phyloP scores from a whole-genome alignment of 2,113 vertebrate species.

The Eonycteris spelaea region DNA sequence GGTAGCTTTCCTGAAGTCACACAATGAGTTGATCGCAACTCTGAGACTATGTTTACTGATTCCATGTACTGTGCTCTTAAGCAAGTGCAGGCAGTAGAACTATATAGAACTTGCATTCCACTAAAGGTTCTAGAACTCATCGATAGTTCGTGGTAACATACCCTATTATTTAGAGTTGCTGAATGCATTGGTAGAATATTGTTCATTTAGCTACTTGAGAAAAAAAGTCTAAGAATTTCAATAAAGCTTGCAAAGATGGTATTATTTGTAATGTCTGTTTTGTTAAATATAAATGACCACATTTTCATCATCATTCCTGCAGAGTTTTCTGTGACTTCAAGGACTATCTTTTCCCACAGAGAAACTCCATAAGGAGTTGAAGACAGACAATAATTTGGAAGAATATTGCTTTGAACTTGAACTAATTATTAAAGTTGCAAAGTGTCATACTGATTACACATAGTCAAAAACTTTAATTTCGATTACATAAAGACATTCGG shows the following conservation, averaged over 20 bases:
- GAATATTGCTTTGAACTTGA: conserved; percentile 44
- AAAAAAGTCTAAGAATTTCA: background rate
- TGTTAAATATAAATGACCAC: conserved; percentile 46
- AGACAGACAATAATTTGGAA: conserved; percentile 5
- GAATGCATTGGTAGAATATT: background rate
- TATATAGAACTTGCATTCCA: background rate
- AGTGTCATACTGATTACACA: conserved; percentile 53
- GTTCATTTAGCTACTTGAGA: background rate
- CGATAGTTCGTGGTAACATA: background rate
- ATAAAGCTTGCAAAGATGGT: background rate
- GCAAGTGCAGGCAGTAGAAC: background rate
- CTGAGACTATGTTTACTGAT: background rate
- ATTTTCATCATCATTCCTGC: conserved; percentile 33
- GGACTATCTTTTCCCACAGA: conserved; percentile 5
- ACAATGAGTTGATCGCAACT: background rate
- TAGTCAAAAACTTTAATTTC: conserved; percentile 25
- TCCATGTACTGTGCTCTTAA: background rate
- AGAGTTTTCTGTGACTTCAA: conserved; percentile 22
- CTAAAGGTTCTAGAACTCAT: background rate
- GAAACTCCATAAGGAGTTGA: conserved; percentile 21
- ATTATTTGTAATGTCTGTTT: conserved; percentile 3
- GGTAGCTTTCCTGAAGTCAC: background rate
- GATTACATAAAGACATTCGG: background rate
- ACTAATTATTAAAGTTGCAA: conserved; percentile 54
- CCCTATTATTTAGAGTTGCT: background rate